These are phyloP conservation scores for Apaloderma vittatum DNA, from an alignment of 2,113 vertebrate genomes.

Conservation along the genomic window DNA sequence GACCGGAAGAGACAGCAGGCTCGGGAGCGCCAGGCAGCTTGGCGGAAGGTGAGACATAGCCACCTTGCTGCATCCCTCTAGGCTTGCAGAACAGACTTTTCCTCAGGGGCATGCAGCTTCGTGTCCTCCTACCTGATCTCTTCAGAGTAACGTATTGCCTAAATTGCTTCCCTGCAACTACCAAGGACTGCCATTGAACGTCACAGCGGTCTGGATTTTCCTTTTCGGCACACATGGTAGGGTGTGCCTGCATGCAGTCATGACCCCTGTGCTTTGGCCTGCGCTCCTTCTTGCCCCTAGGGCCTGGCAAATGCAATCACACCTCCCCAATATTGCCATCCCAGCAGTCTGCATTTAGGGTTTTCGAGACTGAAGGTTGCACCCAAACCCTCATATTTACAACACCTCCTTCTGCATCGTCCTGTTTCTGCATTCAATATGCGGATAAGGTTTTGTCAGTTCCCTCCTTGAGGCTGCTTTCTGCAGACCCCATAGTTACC, in stretches of 20 bases:
- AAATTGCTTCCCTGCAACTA: not conserved
- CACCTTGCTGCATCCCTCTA: not conserved
- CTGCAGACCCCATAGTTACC: not conserved
- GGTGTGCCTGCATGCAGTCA: not conserved
- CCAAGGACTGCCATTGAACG: not conserved
- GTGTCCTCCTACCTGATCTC: not conserved
- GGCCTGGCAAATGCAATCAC: not conserved
- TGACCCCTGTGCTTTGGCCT: not conserved
- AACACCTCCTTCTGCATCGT: not conserved
- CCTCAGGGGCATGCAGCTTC: not conserved
- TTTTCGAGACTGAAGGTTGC: not conserved
- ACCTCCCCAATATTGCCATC: not conserved
- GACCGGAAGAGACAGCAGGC: slow-evolving; percentile 79
- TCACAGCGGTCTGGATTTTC: not conserved
- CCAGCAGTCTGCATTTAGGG: not conserved
- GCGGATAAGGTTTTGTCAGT: not conserved
- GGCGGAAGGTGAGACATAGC: slow-evolving; percentile 48
- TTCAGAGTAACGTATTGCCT: not conserved
- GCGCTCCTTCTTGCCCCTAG: not conserved
- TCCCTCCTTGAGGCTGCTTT: not conserved
- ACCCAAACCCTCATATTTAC: not conserved
- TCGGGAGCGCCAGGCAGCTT: slow-evolving; percentile 66
- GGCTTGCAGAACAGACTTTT: not conserved
- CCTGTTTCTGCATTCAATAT: not conserved
- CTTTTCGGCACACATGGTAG: not conserved